Percentiles rank a stretch among this genome's conserved stretches.
Conservation (phyloP, 2,113 vertebrate species). For the Tyrannus savana region DNA sequence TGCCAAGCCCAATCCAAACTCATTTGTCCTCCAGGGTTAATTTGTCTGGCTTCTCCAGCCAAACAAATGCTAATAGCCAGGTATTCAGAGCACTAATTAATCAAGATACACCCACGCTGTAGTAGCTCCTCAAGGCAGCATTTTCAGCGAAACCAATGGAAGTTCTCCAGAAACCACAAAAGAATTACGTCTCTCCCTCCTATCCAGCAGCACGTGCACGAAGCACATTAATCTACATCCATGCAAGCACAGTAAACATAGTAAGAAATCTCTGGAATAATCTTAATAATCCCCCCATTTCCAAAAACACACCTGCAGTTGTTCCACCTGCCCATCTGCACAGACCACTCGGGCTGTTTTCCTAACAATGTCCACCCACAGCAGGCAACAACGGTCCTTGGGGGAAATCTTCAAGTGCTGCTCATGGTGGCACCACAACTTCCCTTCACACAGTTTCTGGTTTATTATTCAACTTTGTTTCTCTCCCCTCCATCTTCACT, state of each 20-base stretch:
- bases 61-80: background rate
- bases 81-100: background rate
- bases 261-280: background rate
- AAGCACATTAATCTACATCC: background rate
- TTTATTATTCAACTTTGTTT: background rate
- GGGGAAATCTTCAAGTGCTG: background rate
- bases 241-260: background rate
- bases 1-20: background rate
- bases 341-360: background rate
- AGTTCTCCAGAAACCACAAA: slow-evolving; percentile 12
- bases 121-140: background rate
- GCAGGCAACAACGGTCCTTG: rapidly evolving
- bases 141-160: background rate
- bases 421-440: background rate
- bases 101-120: background rate
- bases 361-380: background rate
- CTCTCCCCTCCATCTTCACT: too few relatives aligned
- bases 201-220: background rate
- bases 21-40: background rate
- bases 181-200: background rate
- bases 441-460: background rate
- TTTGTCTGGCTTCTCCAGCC: background rate
- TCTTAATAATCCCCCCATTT: background rate
- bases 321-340: background rate
- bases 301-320: background rate